Evolutionary conservation across 2,113 vertebrate genomes (phyloP).

Genomic region (Rhinolophus sinicus): DNA sequence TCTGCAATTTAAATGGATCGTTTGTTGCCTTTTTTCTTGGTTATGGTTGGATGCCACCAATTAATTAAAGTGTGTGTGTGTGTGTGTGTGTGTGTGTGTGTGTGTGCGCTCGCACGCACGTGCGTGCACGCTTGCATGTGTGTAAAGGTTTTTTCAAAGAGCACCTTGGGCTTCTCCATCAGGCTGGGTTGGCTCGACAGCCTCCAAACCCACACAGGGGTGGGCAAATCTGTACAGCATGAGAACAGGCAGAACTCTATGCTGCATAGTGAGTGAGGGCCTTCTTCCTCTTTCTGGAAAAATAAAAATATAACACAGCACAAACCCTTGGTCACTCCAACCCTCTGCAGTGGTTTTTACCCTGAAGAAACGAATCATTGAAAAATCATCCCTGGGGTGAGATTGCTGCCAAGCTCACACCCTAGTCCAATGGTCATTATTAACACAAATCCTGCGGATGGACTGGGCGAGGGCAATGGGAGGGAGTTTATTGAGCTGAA

Average conservation of each 20-base stretch:
- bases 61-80: neutral
- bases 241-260: neutral
- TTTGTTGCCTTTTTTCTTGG: constrained; percentile 59
- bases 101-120: neutral
- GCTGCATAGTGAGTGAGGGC: neutral
- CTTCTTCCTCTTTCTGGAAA: constrained; percentile 28
- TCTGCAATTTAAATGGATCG: constrained; percentile 79
- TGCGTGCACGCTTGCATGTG: neutral
- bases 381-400: neutral
- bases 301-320: neutral
- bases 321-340: neutral
- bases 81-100: neutral
- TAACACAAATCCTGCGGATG: neutral
- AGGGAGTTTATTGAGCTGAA: neutral
- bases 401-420: neutral
- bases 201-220: neutral
- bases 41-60: constrained; percentile 63
- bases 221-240: neutral
- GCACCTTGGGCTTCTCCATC: neutral
- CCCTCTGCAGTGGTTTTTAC: neutral
- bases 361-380: neutral
- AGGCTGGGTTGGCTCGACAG: neutral
- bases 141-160: neutral
- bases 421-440: neutral
- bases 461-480: rapidly evolving